These are phyloP conservation scores for Apis cerana DNA, from an alignment of 1,140 invertebrate genomes.

Conservation along the genomic window DNA sequence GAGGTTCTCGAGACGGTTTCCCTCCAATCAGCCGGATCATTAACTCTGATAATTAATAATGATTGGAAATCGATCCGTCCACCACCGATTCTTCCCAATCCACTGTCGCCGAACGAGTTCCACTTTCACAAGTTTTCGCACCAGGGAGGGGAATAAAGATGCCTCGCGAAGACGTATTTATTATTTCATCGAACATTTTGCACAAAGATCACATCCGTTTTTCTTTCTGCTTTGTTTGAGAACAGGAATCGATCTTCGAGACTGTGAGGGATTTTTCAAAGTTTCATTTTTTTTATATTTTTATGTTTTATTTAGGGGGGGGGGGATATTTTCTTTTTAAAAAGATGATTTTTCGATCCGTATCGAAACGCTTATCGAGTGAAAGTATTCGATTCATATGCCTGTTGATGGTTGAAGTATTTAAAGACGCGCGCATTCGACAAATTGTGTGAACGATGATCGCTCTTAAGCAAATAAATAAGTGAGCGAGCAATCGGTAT, in stretches of 20 bases:
- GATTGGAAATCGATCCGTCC: conserved; percentile 64
- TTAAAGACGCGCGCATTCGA: neutral
- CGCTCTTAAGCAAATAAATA: conserved; percentile 36
- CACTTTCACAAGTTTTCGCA: conserved; percentile 7
- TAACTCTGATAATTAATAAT: conserved; percentile 71
- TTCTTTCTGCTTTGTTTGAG: neutral
- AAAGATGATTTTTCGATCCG: too few species aligned
- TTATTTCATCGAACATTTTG: neutral
- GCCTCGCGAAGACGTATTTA: too few species aligned
- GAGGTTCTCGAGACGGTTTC: conserved; percentile 67
- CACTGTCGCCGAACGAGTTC: neutral
- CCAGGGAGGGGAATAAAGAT: neutral
- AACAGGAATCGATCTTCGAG: neutral
- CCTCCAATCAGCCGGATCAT: conserved; percentile 68
- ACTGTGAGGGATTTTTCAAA: neutral
- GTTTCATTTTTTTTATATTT: too few species aligned
- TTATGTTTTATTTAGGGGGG: too few species aligned
- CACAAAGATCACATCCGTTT: neutral
- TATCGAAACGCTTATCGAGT: too few species aligned
- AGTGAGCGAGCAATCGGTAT: conserved; percentile 28
- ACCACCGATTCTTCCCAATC: too few species aligned
- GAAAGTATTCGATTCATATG: neutral
- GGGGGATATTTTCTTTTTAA: too few species aligned
- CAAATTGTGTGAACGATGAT: conserved; percentile 13
- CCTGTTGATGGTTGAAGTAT: neutral